These are phyloP conservation scores for Dorcus parallelipipedus DNA, from an alignment of 2,888 invertebrate species.

Conservation along the genomic window DNA sequence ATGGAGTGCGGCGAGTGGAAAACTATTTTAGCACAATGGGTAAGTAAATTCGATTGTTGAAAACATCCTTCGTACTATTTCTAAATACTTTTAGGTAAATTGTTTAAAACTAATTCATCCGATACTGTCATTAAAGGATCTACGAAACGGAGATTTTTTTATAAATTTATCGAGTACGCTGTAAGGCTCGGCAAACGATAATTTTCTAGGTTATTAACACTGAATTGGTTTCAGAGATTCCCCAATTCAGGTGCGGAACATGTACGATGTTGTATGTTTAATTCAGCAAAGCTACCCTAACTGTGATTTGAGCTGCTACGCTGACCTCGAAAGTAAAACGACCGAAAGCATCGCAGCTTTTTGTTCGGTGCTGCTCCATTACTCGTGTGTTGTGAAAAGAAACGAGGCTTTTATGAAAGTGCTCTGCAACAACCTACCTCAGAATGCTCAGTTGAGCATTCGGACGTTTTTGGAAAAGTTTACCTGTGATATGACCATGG, in stretches of 20 bases:
- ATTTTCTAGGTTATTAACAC: neutral
- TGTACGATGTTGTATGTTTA: neutral
- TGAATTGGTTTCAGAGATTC: conserved; percentile 4
- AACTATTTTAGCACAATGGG: conserved; percentile 38
- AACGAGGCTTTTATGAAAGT: conserved; percentile 42
- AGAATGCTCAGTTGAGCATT: conserved; percentile 37
- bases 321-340: conserved; percentile 1
- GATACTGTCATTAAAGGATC: conserved; percentile 29
- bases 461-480: conserved; percentile 40
- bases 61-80: neutral
- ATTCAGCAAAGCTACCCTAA: neutral
- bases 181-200: conserved; percentile 32
- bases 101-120: conserved; percentile 40
- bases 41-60: conserved; percentile 22
- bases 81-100: conserved; percentile 37
- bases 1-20: conserved; percentile 30
- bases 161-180: conserved; percentile 36
- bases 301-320: neutral
- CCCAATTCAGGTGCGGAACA: neutral
- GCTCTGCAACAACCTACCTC: conserved; percentile 37
- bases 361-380: conserved; percentile 44
- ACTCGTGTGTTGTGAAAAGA: conserved; percentile 42
- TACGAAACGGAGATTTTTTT: conserved; percentile 40
- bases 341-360: conserved; percentile 25
- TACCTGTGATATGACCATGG: conserved; percentile 28